phyloP scores from a whole-genome alignment of 2,113 vertebrate genomes.

The Saccopteryx leptura region DNA sequence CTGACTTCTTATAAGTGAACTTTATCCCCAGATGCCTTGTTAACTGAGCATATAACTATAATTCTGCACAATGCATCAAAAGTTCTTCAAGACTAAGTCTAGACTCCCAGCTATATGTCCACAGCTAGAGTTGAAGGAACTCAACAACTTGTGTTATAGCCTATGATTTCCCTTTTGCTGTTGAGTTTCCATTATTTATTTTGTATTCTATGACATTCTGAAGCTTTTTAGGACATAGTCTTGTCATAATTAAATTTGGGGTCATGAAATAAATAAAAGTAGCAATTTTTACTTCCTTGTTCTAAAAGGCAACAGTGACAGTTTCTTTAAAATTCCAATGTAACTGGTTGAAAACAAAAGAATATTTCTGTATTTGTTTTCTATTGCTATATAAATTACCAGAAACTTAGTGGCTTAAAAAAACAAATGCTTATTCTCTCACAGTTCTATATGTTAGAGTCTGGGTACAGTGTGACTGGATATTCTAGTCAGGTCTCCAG shows the following conservation, averaged over 20 bases:
- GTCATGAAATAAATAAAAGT: conserved; percentile 48
- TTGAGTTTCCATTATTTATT: conserved; percentile 60
- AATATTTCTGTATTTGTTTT: conserved; percentile 46
- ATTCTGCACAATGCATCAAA: conserved; percentile 37
- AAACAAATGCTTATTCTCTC: neutral
- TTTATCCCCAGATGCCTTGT: conserved; percentile 13
- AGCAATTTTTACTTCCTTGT: conserved; percentile 39
- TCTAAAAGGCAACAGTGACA: conserved; percentile 46
- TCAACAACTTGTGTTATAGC: neutral
- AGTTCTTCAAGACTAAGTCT: conserved; percentile 29
- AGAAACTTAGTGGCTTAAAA: neutral
- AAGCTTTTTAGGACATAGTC: neutral
- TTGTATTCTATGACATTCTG: conserved; percentile 48
- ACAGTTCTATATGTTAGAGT: neutral
- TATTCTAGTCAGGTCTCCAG: neutral
- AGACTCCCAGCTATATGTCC: neutral
- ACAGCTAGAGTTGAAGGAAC: neutral
- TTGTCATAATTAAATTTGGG: conserved; percentile 46
- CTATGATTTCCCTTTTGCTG: conserved; percentile 24
- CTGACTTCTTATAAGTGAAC: conserved; percentile 56
- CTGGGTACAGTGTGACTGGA: neutral
- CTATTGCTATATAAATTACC: conserved; percentile 2
- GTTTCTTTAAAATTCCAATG: neutral
- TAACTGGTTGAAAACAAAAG: conserved; percentile 56
- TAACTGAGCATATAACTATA: conserved; percentile 48